Evolutionary conservation across 2,113 vertebrate genomes (phyloP).

Genomic region (Grus americana): DNA sequence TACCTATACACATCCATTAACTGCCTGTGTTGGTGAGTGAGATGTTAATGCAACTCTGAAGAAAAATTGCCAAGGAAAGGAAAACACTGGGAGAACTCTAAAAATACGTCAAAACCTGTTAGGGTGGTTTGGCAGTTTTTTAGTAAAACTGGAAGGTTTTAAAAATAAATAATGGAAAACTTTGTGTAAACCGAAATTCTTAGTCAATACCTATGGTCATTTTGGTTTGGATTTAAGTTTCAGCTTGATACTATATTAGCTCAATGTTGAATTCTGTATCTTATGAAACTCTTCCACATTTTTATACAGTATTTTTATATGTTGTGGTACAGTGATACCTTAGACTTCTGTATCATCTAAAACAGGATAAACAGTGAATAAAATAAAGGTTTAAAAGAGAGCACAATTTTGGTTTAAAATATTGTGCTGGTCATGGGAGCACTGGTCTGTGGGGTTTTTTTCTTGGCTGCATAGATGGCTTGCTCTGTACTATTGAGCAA

Average conservation of each 20-base stretch:
- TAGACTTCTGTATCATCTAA: background rate
- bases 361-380: background rate
- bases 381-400: background rate
- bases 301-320: background rate
- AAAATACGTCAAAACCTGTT: background rate
- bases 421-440: background rate
- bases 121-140: background rate
- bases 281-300: background rate
- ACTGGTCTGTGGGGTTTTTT: background rate
- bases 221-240: background rate
- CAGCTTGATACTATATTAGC: background rate
- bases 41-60: background rate
- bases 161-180: conserved; percentile 23
- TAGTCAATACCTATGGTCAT: background rate
- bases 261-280: background rate
- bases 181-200: background rate
- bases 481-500: background rate
- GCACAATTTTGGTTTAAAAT: background rate
- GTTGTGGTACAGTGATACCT: background rate
- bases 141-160: background rate
- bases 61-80: background rate
- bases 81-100: background rate
- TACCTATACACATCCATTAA: background rate
- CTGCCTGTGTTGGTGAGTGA: background rate
- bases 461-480: background rate